Percentiles rank a stretch among this genome's conserved stretches.
Evolutionary conservation across 2,888 invertebrate genomes (phyloP).

Genomic region (Lasioglossum pauxillum): DNA sequence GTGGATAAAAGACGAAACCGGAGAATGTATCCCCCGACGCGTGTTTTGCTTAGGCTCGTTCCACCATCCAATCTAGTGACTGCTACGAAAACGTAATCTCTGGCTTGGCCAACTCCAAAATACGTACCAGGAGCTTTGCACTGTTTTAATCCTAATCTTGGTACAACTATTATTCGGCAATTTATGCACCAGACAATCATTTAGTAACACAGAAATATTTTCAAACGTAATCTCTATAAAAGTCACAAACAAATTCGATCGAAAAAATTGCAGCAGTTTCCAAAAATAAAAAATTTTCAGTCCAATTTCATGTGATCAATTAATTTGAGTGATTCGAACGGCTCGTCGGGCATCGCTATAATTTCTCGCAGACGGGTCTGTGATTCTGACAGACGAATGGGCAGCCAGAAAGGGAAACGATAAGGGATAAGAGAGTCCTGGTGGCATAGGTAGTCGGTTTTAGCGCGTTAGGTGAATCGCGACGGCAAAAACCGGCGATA

Average conservation of each 20-base stretch:
- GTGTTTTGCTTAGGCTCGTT: slow-evolving; percentile 24
- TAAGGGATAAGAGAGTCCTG: background rate
- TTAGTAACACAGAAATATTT: too few relatives aligned
- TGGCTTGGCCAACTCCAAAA: background rate
- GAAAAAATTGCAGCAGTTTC: too few relatives aligned
- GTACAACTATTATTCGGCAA: background rate
- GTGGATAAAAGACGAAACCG: background rate
- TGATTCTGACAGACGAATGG: background rate
- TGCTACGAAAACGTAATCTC: background rate
- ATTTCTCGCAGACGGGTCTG: background rate
- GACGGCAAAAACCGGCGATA: slow-evolving; percentile 35
- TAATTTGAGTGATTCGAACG: background rate
- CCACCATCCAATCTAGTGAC: background rate
- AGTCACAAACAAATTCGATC: too few relatives aligned
- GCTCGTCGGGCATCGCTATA: background rate
- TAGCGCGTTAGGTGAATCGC: slow-evolving; percentile 30
- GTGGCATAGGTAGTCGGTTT: background rate
- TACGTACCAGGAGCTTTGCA: background rate
- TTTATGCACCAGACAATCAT: background rate
- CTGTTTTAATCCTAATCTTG: background rate
- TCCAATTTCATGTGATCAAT: background rate
- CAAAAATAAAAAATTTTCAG: background rate
- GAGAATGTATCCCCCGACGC: slow-evolving; percentile 27
- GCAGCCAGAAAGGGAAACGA: background rate
- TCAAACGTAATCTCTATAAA: too few relatives aligned